A percentile compares a stretch with the other conserved stretches of the same genome.
Conservation (phyloP, 1,140 invertebrate species). For the Lordiphosa collinella region DNA sequence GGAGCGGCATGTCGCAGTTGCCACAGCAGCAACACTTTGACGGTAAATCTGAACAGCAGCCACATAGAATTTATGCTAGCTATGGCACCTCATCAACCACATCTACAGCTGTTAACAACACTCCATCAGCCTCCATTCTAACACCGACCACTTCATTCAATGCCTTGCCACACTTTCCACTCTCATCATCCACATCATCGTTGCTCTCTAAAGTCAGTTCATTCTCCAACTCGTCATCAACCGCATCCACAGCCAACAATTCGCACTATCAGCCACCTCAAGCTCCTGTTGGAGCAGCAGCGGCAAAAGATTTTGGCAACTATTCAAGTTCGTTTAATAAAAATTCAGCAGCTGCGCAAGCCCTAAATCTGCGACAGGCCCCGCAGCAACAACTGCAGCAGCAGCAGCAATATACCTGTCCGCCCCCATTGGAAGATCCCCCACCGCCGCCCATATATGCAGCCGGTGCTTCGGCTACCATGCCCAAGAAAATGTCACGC, state of each 20-base stretch:
- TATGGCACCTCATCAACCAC: conserved; percentile 63
- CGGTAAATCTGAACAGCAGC: conserved; percentile 73
- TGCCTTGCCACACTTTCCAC: conserved; percentile 74
- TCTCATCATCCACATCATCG: conserved; percentile 77
- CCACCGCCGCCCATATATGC: conserved; percentile 72
- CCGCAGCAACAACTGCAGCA: conserved; percentile 50
- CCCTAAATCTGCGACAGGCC: conserved; percentile 54
- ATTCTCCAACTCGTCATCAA: conserved; percentile 56
- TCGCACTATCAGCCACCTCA: conserved; percentile 69
- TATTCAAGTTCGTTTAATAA: conserved; percentile 72
- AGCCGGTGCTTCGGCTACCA: conserved; percentile 55
- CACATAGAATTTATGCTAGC: conserved; percentile 78
- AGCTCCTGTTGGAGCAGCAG: conserved; percentile 31
- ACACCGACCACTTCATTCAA: conserved; percentile 57
- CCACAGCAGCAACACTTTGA: conserved; percentile 78
- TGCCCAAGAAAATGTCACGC: conserved; percentile 67
- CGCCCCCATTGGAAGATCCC: conserved; percentile 74
- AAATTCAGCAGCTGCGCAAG: conserved; percentile 66
- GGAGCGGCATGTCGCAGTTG: conserved; percentile 58
- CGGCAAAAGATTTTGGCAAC: conserved; percentile 55
- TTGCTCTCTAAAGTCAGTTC: conserved; percentile 77
- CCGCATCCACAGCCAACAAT: conserved; percentile 22
- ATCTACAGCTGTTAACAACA: conserved; percentile 20
- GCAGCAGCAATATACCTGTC: conserved; percentile 68
- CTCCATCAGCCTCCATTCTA: conserved; percentile 35